Evolutionary conservation across 2,888 invertebrate genomes (phyloP).

Genomic region (Punctoribates punctum): DNA sequence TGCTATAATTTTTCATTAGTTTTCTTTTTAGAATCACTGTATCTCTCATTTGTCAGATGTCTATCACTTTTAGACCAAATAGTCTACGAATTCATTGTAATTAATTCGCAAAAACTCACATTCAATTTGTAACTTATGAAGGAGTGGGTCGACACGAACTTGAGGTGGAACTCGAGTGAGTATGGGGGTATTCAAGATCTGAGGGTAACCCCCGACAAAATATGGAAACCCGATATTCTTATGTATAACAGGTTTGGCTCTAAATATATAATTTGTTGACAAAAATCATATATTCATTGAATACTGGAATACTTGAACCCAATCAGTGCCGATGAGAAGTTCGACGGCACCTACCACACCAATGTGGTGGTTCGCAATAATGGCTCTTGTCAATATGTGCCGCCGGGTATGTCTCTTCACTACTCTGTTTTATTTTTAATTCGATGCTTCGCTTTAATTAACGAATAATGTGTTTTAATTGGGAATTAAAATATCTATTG

Average conservation of each 20-base stretch:
- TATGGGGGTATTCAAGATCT: conserved; percentile 93
- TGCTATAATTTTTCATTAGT: neutral
- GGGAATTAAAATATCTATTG: neutral
- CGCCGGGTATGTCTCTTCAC: conserved; percentile 63
- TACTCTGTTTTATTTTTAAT: neutral
- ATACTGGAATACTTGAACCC: no score
- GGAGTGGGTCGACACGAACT: conserved; percentile 99
- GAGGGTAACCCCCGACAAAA: conserved; percentile 85
- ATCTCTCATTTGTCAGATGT: no score
- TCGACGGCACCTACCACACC: conserved; percentile 97
- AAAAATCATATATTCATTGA: neutral
- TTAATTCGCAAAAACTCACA: neutral
- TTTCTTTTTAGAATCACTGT: neutral
- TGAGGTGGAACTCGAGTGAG: conserved; percentile 94
- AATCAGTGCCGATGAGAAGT: conserved; percentile 92
- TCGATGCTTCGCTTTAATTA: neutral
- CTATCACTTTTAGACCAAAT: neutral
- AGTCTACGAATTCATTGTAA: neutral
- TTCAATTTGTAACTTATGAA: conserved; percentile 53
- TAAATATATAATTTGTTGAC: no score
- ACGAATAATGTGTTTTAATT: neutral
- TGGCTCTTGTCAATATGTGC: conserved; percentile 92
- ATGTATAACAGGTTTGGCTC: conserved; percentile 91
- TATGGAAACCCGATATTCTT: conserved; percentile 99
- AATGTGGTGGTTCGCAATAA: conserved; percentile 95